Percentiles rank a stretch among this genome's conserved stretches.
Evolutionary conservation across 2,888 invertebrate species (phyloP).

Genomic region (Bedellia somnulentella): DNA sequence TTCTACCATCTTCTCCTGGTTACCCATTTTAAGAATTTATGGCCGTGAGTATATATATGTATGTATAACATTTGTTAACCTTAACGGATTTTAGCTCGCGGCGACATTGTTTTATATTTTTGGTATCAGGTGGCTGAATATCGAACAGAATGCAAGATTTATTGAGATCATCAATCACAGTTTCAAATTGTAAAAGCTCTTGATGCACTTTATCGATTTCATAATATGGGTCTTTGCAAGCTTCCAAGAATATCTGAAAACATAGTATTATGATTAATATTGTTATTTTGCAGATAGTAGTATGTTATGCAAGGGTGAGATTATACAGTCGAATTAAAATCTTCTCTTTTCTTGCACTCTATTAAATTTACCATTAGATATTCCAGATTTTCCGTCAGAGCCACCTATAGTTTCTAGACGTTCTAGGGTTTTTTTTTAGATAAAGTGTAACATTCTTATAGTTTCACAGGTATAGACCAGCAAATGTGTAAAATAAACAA

Average conservation of each 20-base stretch:
- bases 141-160: constrained; percentile 84
- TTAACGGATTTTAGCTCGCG: constrained; percentile 77
- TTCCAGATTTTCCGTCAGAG: too few species aligned
- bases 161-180: constrained; percentile 65
- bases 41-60: too few species aligned
- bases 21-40: too few species aligned
- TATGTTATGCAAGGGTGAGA: neutral
- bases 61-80: too few species aligned
- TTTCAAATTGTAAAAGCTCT: constrained; percentile 69
- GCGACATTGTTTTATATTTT: constrained; percentile 71
- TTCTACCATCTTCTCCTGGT: too few species aligned
- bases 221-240: constrained; percentile 68
- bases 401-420: too few species aligned
- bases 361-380: too few species aligned
- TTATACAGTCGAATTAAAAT: neutral
- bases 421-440: too few species aligned
- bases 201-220: constrained; percentile 69
- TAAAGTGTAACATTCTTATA: too few species aligned
- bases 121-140: constrained; percentile 81
- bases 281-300: neutral
- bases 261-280: neutral
- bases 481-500: too few species aligned
- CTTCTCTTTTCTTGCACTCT: too few species aligned
- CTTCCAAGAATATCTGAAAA: constrained; percentile 61
- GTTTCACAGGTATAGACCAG: too few species aligned